Base-by-base conservation (phyloP, 2,888 invertebrate species). In the Ornithoptera alexandrae region DNA sequence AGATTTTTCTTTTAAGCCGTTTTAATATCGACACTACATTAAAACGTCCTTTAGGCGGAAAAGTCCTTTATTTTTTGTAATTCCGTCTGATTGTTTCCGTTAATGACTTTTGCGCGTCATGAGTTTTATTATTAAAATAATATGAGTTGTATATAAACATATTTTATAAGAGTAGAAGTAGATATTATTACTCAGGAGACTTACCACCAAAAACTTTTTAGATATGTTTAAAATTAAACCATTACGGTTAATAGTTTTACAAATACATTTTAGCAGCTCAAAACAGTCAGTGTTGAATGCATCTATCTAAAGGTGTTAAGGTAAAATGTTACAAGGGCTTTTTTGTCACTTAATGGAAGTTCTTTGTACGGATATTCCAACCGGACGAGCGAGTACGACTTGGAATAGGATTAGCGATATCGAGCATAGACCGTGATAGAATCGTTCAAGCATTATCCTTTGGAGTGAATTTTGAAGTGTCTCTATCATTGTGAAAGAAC, bases 271-370 rank as follows among this genome's bases (percentile, higher is more conserved):
- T 42, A 65, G 18, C 56, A 67, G 20, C 56, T 67, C 42, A 39
- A 63, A 64, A 57, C 42, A 46, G 59, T 64, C 30, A 50, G 60
- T 60, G 36, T 22, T 60, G 56, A 67, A 70, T 70, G 70, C 70
- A 70, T 67, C 71, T 73, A 75, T 73, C 72, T 72, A 72, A 75
- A 78, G 76, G 79, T 74, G 78, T 78, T 76, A 81, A 81, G 81
- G 81, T 79, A 77, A 80, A 81, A 79, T 77, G 78, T 79, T 85
- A 81, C 79, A 80, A 81, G 83, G 79, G 78, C 78, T 86, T 91
- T 89, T 84, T 88, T 89, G 84, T 82, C 85, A 84, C 87, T 85
- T 90, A 92, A 92, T 92, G 91, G 92, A 92, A 90, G 87, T 88
- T 92, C 91, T 91, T 92, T 91, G 90, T 91, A 86, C 87, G 84